Percentiles rank a stretch among this genome's conserved stretches.
phyloP scores from a whole-genome alignment of 2,113 vertebrate genomes.

The Salvelinus sp. region DNA sequence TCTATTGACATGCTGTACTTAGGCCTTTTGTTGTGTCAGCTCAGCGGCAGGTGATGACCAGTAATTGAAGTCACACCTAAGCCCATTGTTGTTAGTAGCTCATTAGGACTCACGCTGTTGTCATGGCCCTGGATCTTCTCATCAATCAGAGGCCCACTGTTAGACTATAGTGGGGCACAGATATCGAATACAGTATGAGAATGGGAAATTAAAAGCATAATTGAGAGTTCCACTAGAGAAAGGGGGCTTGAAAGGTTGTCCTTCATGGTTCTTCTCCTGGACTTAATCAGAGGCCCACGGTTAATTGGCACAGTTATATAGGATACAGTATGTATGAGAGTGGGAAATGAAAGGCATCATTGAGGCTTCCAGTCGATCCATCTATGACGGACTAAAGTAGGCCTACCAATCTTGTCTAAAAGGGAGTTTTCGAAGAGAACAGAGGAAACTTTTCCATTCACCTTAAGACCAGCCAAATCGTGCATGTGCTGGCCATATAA shows the following conservation, averaged over 20 bases:
- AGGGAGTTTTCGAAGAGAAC: not conserved
- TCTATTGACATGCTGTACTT: slow-evolving; percentile 57
- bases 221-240: slow-evolving; percentile 3
- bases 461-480: too few relatives aligned
- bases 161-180: not conserved
- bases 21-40: slow-evolving; percentile 72
- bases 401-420: too few relatives aligned
- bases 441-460: too few relatives aligned
- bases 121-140: slow-evolving; percentile 17
- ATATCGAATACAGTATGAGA: slow-evolving; percentile 4
- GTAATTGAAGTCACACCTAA: slow-evolving; percentile 67
- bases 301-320: not conserved
- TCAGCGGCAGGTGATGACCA: slow-evolving; percentile 55
- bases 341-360: slow-evolving; percentile 13
- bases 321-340: slow-evolving; percentile 10
- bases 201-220: slow-evolving; percentile 15
- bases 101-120: slow-evolving; percentile 45
- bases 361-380: slow-evolving; percentile 7
- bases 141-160: not conserved
- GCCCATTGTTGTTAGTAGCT: slow-evolving; percentile 58
- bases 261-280: slow-evolving; percentile 10
- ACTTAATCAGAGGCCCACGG: not conserved
- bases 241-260: not conserved
- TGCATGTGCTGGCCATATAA: too few relatives aligned
- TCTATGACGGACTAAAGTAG: not conserved